Evolutionary conservation across 2,797 vertebrate genomes (phyloP).

Genomic region (Sebastes vulpes): DNA sequence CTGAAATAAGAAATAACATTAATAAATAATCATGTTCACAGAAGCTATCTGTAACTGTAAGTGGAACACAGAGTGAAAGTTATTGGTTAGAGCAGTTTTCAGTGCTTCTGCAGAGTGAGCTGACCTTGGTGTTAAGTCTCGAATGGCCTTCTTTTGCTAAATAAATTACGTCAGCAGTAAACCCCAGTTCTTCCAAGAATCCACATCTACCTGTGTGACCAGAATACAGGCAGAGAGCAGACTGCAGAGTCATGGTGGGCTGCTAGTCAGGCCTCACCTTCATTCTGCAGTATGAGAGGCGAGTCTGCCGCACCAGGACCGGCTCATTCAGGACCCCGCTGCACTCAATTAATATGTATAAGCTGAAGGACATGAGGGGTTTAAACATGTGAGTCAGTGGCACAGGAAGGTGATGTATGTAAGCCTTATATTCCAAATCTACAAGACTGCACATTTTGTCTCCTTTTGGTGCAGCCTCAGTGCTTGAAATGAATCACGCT

Average conservation of each 20-base stretch:
- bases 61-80: not conserved
- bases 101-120: not conserved
- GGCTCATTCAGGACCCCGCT: conserved; percentile 40
- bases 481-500: conserved; percentile 45
- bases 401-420: conserved; percentile 29
- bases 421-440: conserved; percentile 26
- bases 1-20: conserved; percentile 24
- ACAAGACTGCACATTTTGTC: not conserved
- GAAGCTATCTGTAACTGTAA: not conserved
- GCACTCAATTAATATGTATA: conserved; percentile 47
- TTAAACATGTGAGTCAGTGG: conserved; percentile 43
- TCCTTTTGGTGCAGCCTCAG: conserved; percentile 26
- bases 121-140: conserved; percentile 32
- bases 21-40: not conserved
- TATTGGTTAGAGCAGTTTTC: not conserved
- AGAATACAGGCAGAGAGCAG: conserved; percentile 43
- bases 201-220: conserved; percentile 34
- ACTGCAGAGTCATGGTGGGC: conserved; percentile 71
- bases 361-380: conserved; percentile 29
- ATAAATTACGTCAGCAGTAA: conserved; percentile 16
- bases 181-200: conserved; percentile 13
- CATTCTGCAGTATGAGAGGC: conserved; percentile 48
- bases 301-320: conserved; percentile 39
- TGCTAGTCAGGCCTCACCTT: conserved; percentile 45
- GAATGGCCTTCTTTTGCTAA: conserved; percentile 15